Conservation (phyloP, 23 tunicate species). For the Aplidium turbinatum region DNA sequence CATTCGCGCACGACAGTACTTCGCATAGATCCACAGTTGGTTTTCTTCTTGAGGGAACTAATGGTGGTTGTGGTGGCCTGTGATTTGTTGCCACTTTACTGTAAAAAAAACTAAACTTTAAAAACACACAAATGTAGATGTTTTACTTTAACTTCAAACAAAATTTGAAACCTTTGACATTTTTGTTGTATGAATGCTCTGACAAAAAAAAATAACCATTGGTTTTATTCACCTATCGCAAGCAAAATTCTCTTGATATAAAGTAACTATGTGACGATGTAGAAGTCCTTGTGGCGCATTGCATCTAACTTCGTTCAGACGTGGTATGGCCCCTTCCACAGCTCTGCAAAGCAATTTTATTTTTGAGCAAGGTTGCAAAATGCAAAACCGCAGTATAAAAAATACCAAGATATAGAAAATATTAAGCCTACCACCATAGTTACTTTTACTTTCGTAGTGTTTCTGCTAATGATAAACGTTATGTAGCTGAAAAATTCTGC, state of each 20-base stretch:
- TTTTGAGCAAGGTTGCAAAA: too few species aligned
- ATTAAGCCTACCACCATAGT: too few species aligned
- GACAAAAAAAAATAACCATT: too few species aligned
- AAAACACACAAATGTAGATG: not conserved
- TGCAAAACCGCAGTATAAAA: too few species aligned
- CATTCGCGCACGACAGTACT: constrained; percentile 48
- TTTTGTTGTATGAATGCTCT: too few species aligned
- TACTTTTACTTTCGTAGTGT: too few species aligned
- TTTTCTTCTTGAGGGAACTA: not conserved
- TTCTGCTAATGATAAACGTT: too few species aligned
- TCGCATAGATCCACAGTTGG: constrained; percentile 41
- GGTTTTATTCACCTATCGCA: constrained; percentile 17
- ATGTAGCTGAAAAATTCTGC: too few species aligned
- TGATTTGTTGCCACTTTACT: not conserved
- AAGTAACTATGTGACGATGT: constrained; percentile 2
- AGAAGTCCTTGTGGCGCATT: constrained; percentile 7
- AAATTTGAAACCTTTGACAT: too few species aligned
- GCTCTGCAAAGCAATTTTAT: constrained; percentile 2
- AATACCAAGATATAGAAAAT: too few species aligned
- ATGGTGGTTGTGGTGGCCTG: not conserved
- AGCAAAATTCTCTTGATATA: constrained; percentile 20
- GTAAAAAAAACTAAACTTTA: not conserved
- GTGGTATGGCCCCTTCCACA: constrained; percentile 1
- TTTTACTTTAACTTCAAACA: not conserved
- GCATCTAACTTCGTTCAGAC: constrained; percentile 20